Evolutionary conservation across 1,140 invertebrate genomes (phyloP).

Genomic region (Mya arenaria): DNA sequence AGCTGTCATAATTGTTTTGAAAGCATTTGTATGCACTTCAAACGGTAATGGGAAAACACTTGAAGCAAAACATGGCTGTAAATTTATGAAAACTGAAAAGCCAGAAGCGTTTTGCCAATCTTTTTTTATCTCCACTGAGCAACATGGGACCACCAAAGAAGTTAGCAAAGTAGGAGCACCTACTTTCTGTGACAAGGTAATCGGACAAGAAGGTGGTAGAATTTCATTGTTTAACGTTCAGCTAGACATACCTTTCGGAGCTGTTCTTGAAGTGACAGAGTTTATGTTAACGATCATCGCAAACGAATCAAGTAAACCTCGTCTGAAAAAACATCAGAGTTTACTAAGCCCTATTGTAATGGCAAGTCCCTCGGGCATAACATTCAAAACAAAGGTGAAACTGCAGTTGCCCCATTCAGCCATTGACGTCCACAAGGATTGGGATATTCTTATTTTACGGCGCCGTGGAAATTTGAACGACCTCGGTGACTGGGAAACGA

Average conservation of each 20-base stretch:
- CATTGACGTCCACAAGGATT: neutral
- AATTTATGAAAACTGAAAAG: too few species aligned
- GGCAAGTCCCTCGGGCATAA: constrained; percentile 23
- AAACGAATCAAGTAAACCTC: constrained; percentile 29
- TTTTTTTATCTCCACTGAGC: too few species aligned
- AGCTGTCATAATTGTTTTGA: too few species aligned
- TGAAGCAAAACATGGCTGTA: too few species aligned
- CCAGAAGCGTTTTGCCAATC: too few species aligned
- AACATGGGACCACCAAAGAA: too few species aligned
- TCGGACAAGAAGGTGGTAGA: constrained; percentile 3
- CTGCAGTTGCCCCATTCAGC: constrained; percentile 45
- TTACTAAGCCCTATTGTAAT: constrained; percentile 45
- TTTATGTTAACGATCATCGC: constrained; percentile 23
- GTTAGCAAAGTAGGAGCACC: too few species aligned
- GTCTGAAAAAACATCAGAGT: neutral
- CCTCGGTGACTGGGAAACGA: constrained; percentile 12
- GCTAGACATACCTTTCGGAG: constrained; percentile 23
- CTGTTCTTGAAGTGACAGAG: constrained; percentile 10
- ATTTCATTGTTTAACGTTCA: constrained; percentile 19
- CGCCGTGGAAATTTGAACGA: constrained; percentile 5
- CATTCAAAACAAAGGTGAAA: constrained; percentile 21
- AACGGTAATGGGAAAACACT: too few species aligned
- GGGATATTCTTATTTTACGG: constrained; percentile 24
- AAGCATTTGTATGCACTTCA: too few species aligned
- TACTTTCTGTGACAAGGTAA: too few species aligned